Percentiles rank a stretch among this genome's conserved stretches.
phyloP scores from a whole-genome alignment of 2,888 invertebrate species.

The Coleophora flavipennella region DNA sequence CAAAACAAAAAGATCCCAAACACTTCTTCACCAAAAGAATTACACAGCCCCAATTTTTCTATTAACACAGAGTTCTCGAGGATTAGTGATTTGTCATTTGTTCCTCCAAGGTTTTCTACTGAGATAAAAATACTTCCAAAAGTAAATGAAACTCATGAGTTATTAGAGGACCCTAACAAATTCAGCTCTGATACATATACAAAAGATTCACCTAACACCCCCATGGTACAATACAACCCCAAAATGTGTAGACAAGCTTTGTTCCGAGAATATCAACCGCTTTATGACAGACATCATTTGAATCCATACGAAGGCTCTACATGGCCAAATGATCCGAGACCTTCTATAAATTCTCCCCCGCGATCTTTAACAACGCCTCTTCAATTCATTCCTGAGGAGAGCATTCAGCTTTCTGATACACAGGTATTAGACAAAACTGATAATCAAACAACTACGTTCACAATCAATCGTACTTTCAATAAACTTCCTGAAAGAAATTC shows the following conservation, averaged over 20 bases:
- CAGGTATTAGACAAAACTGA: constrained; percentile 41
- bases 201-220: constrained; percentile 60
- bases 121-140: constrained; percentile 51
- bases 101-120: constrained; percentile 58
- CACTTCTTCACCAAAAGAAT: constrained; percentile 61
- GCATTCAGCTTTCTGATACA: constrained; percentile 43
- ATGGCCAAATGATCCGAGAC: constrained; percentile 45
- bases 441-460: constrained; percentile 47
- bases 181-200: constrained; percentile 66
- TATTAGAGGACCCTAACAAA: constrained; percentile 44
- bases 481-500: constrained; percentile 29
- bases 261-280: constrained; percentile 46
- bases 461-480: constrained; percentile 58
- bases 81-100: constrained; percentile 59
- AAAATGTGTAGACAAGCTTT: constrained; percentile 53
- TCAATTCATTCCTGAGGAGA: constrained; percentile 67
- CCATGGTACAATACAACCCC: constrained; percentile 29
- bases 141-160: constrained; percentile 45
- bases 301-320: constrained; percentile 36
- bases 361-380: constrained; percentile 53
- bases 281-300: constrained; percentile 30
- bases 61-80: constrained; percentile 63
- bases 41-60: constrained; percentile 59
- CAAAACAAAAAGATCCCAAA: constrained; percentile 54
- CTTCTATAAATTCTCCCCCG: constrained; percentile 43